Base-by-base conservation (phyloP, 2,888 invertebrate species). In the Belgica antarctica region DNA sequence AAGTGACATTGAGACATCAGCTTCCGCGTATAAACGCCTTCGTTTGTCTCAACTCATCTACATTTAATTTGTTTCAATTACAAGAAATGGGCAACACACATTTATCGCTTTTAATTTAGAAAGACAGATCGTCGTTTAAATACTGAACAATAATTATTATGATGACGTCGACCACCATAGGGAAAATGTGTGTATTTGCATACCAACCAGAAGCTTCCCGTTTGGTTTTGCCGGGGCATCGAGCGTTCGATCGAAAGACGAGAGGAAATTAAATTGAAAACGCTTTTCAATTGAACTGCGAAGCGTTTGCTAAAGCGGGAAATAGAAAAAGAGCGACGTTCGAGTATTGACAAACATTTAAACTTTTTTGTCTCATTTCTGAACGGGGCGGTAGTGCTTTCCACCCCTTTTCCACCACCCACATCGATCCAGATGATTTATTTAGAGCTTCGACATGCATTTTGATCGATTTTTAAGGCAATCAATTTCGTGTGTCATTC, bases 21-120 rank as follows among this genome's bases (percentile, higher is more conserved):
- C n/a, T n/a, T n/a, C n/a, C n/a, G n/a, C n/a, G n/a, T n/a, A n/a
- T n/a, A n/a, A n/a, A n/a, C 34, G 34, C 34, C 10, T 34, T 34
- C 34, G 8, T 10, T 8, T 34, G 10, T n/a, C n/a, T n/a, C n/a
- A n/a, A n/a, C 27, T 3, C 27, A 59, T 27, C 25, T 4, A 59
- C 27, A 59, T 59, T 68, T 68, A 68, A 68, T 68, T 68, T 68
- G 57, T 68, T 57, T 68, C 68, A 68, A 68, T 68, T 68, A 68
- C 46, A 68, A 27, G n/a, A 59, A 59, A 59, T 27, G 27, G n/a
- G 25, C 59, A 27, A 52, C 2, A 24, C 22, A 17, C 22, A 52
- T 52, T 52, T 22, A 22, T 1, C 22, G 25, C 59, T 59, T 25
- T 65, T 65, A 47, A 65, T 65, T 65, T 65, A 65, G 27, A 65